A percentile compares a stretch with the other conserved stretches of the same genome.
phyloP scores from a whole-genome alignment of 2,888 invertebrate species.

The Limulus polyphemus region DNA sequence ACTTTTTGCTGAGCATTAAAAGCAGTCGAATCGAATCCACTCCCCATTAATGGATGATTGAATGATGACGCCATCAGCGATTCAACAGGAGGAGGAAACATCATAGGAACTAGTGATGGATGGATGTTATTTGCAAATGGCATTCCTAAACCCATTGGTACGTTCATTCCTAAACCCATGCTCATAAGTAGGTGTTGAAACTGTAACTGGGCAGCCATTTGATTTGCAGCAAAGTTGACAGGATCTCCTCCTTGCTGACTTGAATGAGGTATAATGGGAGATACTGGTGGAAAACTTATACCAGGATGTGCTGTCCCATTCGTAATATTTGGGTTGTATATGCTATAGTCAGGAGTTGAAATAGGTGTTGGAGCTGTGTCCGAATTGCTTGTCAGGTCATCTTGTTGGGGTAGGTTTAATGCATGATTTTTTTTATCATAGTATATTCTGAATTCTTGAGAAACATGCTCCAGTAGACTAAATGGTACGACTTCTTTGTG shows the following conservation, averaged over 20 bases:
- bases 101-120: conserved; percentile 75
- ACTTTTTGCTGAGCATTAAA: conserved; percentile 29
- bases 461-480: conserved; percentile 78
- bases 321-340: too few species aligned
- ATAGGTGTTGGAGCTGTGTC: conserved; percentile 9
- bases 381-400: conserved; percentile 8
- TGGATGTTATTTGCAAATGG: conserved; percentile 46
- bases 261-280: conserved; percentile 11
- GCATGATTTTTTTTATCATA: conserved; percentile 51
- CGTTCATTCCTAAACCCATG: conserved; percentile 61
- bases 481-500: conserved; percentile 82
- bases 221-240: conserved; percentile 43
- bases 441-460: conserved; percentile 76
- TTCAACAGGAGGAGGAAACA: conserved; percentile 68
- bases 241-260: conserved; percentile 46
- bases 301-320: too few species aligned
- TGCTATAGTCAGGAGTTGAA: too few species aligned
- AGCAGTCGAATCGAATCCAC: conserved; percentile 18
- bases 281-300: conserved; percentile 7
- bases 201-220: conserved; percentile 50
- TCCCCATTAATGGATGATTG: conserved; percentile 22
- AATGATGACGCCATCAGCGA: conserved; percentile 41
- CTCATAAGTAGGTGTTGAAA: conserved; percentile 82
- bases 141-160: conserved; percentile 54
- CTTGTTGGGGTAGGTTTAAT: neutral